A percentile compares a stretch with the other conserved stretches of the same genome.
These are phyloP conservation scores for Tipula unca DNA, from an alignment of 2,888 invertebrate species.

Conservation along the genomic window DNA sequence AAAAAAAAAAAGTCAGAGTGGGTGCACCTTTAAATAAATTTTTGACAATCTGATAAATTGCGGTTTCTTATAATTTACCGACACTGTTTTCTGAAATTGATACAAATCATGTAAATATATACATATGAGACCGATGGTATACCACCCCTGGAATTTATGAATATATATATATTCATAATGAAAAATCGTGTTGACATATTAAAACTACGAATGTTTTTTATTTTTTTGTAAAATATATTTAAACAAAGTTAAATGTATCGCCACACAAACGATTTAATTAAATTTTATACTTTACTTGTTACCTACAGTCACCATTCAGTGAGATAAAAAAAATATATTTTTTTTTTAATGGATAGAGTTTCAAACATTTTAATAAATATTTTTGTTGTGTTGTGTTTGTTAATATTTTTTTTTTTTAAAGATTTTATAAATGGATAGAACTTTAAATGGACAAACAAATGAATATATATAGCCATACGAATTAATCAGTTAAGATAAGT, in stretches of 20 bases:
- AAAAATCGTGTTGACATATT: constrained; percentile 8
- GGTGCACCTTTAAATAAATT: not conserved
- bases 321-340: not conserved
- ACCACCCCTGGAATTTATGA: not conserved
- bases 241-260: constrained; percentile 14
- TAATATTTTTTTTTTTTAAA: not conserved
- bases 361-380: constrained; percentile 14
- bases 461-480: constrained; percentile 1
- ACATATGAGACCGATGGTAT: not conserved
- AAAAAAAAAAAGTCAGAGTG: not conserved
- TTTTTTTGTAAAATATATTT: not conserved
- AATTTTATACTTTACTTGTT: not conserved
- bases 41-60: not conserved
- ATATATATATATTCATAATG: not conserved
- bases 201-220: not conserved
- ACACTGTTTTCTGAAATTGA: not conserved
- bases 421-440: constrained; percentile 8
- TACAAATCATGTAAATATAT: not conserved
- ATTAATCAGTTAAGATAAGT: constrained; percentile 14
- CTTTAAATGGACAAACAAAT: not conserved
- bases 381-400: not conserved
- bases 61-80: not conserved
- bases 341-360: not conserved
- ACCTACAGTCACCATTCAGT: constrained; percentile 8
- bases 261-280: constrained; percentile 14